Evolutionary conservation across 2,888 invertebrate genomes (phyloP), one percentile per base, ranked within the genome.

Genomic region (Mellilla xanthometata): DNA sequence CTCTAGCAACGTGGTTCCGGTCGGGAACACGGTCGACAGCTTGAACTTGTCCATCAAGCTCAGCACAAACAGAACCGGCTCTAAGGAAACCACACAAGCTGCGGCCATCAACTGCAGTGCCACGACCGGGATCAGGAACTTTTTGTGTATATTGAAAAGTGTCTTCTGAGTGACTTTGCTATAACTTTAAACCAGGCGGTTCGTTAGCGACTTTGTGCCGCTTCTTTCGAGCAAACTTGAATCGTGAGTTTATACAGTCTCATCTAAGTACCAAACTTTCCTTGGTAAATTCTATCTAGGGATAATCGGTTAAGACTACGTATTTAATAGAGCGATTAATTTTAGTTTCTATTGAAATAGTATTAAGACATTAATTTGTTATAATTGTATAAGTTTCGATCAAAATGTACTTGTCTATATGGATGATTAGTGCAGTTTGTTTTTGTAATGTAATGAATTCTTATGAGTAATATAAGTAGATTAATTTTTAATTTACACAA

Each of bases 111-210:
- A 72, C 33, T 88, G 87, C 56, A 77, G 81, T 24, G 69, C 72
- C 12, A 67, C 71, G 8, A 65, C 66, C 0, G 76, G 77, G 6
- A 65, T 86, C 12, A 74, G 65, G 49, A 85, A 85, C 68, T 81
- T 88, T 64, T 71, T 87, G 58, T 88, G 88, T 61, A 61, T 87
- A 42, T 60, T 88, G 43, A 75, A 60, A 56, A 81, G 71, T 70
- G 73, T 81, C 34, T 78, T 85, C 55, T 84, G 71, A 65, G 40
- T 52, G 41, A 27, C 24, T 35, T 36, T 31, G 35, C 29, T 36
- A 11, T 39, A 43, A 34, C 50, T 50, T 48, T 38, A 32, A n/a
- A 9, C 11, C n/a, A 28, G 30, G 23, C 30, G 39, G 35, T 46
- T 58, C 47, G 46, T 28, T 40, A 48, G 50, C 44, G 52, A 43